Conservation (phyloP, 2,113 vertebrate genomes). For the Ahaetulla prasina region DNA sequence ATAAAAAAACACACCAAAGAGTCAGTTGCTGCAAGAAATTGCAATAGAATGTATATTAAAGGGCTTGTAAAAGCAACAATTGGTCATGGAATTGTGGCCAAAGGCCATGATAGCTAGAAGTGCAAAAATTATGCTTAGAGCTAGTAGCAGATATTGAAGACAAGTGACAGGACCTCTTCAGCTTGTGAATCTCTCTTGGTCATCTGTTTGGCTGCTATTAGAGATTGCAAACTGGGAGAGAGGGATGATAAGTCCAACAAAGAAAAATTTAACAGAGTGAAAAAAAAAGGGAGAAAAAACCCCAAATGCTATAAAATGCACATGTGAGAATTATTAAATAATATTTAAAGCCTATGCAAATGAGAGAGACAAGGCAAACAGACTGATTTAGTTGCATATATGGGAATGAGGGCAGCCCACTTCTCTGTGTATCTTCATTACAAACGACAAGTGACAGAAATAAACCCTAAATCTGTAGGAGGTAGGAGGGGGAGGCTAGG, state of each 20-base stretch:
- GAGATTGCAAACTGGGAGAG: neutral
- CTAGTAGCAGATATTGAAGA: neutral
- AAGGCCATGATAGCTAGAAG: neutral
- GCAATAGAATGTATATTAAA: neutral
- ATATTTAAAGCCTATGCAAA: neutral
- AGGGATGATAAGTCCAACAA: neutral
- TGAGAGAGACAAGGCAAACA: neutral
- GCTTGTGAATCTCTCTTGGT: neutral
- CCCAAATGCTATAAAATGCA: neutral
- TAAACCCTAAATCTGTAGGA: constrained; percentile 38
- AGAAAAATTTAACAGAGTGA: neutral
- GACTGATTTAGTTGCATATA: constrained; percentile 6
- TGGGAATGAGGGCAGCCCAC: constrained; percentile 11
- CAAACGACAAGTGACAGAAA: constrained; percentile 47
- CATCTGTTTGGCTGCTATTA: neutral
- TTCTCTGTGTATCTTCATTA: constrained; percentile 30
- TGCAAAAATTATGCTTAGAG: neutral
- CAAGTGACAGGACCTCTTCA: neutral
- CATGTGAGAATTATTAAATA: neutral
- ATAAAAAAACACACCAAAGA: neutral
- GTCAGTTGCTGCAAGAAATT: neutral
- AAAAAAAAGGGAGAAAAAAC: neutral
- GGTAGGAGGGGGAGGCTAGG: constrained; percentile 8
- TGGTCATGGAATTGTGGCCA: neutral
- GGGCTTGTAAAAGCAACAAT: neutral